Evolutionary conservation across 2,888 invertebrate species (phyloP).

Genomic region (Danaus chrysippus): DNA sequence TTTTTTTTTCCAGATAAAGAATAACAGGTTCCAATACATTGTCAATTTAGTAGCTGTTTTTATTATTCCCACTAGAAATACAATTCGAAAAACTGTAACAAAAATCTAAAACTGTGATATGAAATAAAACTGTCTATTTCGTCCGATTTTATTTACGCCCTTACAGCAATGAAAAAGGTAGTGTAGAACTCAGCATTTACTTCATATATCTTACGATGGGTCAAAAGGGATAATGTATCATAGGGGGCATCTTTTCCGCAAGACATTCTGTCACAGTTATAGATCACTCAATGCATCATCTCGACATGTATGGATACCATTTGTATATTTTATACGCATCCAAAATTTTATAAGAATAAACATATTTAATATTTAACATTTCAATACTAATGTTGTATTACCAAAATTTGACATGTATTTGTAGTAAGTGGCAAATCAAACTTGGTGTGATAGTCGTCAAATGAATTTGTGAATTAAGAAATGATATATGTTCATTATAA

Average conservation of each 20-base stretch:
- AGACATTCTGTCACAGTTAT: slow-evolving; percentile 2
- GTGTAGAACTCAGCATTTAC: neutral
- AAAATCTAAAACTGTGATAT: too few relatives aligned
- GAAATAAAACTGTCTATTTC: too few relatives aligned
- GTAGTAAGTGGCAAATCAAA: too few relatives aligned
- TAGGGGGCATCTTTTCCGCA: slow-evolving; percentile 5
- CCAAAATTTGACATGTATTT: too few relatives aligned
- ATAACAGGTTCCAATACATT: too few relatives aligned
- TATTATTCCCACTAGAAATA: too few relatives aligned
- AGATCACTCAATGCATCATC: neutral
- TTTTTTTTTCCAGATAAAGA: too few relatives aligned
- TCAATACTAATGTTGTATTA: neutral
- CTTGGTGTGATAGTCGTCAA: too few relatives aligned
- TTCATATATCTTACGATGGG: slow-evolving; percentile 5
- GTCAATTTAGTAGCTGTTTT: too few relatives aligned
- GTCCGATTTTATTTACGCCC: neutral
- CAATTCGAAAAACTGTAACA: too few relatives aligned
- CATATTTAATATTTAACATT: neutral
- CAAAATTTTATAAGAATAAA: neutral
- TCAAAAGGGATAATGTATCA: slow-evolving; percentile 7
- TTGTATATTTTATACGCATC: neutral
- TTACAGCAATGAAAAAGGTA: slow-evolving; percentile 3
- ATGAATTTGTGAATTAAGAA: too few relatives aligned
- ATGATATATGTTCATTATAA: too few relatives aligned
- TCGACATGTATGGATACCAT: neutral